phyloP scores from a whole-genome alignment of 2,888 invertebrate species.

The Ellobium chinense region DNA sequence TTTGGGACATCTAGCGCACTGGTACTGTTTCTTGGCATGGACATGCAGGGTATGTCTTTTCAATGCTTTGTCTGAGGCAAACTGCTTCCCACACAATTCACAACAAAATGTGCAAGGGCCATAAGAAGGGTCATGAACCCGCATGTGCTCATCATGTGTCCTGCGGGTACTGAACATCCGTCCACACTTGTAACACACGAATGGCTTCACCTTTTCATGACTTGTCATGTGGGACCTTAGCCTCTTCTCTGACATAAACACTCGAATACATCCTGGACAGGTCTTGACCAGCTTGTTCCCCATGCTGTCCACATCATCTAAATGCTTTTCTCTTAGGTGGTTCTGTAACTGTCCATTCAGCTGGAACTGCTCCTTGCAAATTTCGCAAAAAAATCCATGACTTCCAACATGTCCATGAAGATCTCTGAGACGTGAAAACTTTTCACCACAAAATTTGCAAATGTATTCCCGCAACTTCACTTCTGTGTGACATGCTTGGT shows the following conservation, averaged over 20 bases:
- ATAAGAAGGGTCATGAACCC: background rate
- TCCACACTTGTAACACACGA: background rate
- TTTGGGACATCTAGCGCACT: background rate
- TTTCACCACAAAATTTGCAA: background rate
- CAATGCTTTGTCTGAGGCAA: background rate
- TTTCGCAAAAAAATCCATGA: background rate
- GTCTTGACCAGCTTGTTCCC: background rate
- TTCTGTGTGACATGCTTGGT: background rate
- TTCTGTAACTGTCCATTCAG: background rate
- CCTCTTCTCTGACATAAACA: background rate
- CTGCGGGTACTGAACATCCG: background rate
- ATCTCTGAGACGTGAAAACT: background rate
- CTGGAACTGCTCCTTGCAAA: background rate
- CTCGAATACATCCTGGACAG: background rate
- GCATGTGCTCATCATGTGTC: background rate
- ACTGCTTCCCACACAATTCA: background rate
- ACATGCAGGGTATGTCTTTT: background rate
- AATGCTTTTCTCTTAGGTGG: background rate
- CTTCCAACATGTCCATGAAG: background rate
- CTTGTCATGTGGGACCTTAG: background rate
- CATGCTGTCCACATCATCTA: background rate
- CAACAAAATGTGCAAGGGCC: background rate
- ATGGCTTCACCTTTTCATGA: background rate
- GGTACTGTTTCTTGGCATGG: background rate
- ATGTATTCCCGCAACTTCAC: background rate